These are phyloP conservation scores for Polietes domitor DNA, from an alignment of 2,888 invertebrate species.

Conservation along the genomic window DNA sequence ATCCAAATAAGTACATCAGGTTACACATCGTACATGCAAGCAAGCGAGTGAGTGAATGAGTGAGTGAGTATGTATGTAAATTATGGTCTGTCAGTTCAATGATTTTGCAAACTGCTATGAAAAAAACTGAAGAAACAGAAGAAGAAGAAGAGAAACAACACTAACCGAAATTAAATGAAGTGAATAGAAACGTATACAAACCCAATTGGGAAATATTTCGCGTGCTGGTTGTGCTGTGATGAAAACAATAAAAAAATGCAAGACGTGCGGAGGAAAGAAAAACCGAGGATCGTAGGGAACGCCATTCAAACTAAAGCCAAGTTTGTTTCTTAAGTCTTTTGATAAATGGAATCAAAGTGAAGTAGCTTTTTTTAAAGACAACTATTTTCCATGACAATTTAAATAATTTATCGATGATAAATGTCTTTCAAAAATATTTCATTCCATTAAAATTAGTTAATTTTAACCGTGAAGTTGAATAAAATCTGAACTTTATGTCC, in stretches of 20 bases:
- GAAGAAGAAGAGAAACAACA: not conserved
- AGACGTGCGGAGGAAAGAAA: not conserved
- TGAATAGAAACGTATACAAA: not conserved
- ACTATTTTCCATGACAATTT: too few relatives aligned
- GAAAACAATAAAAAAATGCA: not conserved
- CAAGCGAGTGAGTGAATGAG: not conserved
- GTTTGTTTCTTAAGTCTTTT: too few relatives aligned
- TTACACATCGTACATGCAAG: not conserved
- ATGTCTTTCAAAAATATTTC: too few relatives aligned
- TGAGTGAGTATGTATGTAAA: not conserved
- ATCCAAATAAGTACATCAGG: not conserved
- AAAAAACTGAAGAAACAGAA: not conserved
- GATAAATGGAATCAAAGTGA: too few relatives aligned
- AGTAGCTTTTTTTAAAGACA: too few relatives aligned
- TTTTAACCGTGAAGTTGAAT: too few relatives aligned
- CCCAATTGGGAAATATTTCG: not conserved
- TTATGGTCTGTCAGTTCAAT: conserved; percentile 24
- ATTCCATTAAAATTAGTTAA: too few relatives aligned
- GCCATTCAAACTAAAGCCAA: too few relatives aligned
- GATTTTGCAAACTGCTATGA: conserved; percentile 8
- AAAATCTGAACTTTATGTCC: too few relatives aligned
- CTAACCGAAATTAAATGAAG: not conserved
- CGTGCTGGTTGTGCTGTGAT: not conserved
- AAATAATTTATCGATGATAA: too few relatives aligned
- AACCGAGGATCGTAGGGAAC: not conserved